These are phyloP conservation scores for Pelochelys cantorii DNA, from an alignment of 2,797 vertebrate species.

Conservation along the genomic window DNA sequence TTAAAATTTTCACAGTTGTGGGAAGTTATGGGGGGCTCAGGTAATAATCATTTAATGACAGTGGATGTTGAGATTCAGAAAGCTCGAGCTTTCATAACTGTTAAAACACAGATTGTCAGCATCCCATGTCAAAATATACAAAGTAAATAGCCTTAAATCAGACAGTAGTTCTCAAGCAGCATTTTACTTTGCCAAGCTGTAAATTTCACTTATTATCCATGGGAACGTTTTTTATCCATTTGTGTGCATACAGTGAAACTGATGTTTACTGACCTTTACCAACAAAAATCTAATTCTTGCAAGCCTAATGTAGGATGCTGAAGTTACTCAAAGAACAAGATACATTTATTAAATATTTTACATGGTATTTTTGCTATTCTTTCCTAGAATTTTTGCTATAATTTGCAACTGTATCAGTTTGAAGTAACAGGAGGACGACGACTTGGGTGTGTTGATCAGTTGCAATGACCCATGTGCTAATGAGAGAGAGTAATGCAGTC, in stretches of 20 bases:
- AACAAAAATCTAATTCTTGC: neutral
- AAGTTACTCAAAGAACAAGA: neutral
- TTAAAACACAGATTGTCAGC: neutral
- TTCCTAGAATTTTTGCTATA: neutral
- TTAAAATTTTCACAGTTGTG: neutral
- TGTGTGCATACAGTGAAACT: neutral
- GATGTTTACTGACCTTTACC: neutral
- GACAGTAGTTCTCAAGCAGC: neutral
- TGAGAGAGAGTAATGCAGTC: neutral
- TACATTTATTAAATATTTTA: neutral
- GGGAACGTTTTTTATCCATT: neutral
- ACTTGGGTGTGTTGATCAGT: neutral
- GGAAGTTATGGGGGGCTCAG: neutral
- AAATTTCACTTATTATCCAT: neutral
- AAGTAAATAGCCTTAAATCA: neutral
- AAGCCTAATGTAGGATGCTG: neutral
- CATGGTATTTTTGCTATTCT: neutral
- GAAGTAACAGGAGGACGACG: neutral
- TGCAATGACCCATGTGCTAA: neutral
- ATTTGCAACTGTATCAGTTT: neutral
- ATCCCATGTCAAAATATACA: neutral
- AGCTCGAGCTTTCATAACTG: neutral
- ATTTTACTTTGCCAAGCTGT: neutral
- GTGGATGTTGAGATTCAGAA: neutral
- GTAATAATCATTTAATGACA: neutral